phyloP scores from a whole-genome alignment of 1,140 invertebrate genomes.

The Macrotrachela quadricornifera region DNA sequence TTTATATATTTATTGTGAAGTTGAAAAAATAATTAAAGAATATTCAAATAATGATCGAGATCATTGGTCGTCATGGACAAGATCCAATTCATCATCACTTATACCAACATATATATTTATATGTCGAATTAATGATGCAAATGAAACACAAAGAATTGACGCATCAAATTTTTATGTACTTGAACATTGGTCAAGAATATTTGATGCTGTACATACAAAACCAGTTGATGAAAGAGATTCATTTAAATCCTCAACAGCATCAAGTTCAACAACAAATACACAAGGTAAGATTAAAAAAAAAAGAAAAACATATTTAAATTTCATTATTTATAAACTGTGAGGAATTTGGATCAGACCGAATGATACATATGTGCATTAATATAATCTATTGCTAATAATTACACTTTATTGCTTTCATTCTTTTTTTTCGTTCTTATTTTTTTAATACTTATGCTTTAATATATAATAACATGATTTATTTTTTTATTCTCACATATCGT shows the following conservation, averaged over 20 bases:
- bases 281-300: background rate
- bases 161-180: conserved; percentile 3
- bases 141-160: background rate
- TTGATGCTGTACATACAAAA: conserved; percentile 3
- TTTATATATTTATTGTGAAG: conserved; percentile 3
- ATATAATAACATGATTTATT: no score
- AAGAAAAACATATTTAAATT: no score
- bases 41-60: background rate
- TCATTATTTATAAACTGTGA: no score
- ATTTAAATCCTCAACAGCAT: background rate
- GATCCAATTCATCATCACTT: no score
- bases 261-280: background rate
- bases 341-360: background rate
- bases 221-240: conserved; percentile 3
- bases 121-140: background rate
- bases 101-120: no score
- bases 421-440: no score
- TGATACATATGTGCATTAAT: no score
- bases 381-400: no score
- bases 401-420: no score
- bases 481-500: no score
- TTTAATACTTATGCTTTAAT: no score
- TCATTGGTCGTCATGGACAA: background rate
- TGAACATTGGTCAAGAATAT: conserved; percentile 9
- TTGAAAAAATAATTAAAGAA: background rate